Evolutionary conservation across 2,797 vertebrate species (phyloP).

Genomic region (Microchirus variegatus): DNA sequence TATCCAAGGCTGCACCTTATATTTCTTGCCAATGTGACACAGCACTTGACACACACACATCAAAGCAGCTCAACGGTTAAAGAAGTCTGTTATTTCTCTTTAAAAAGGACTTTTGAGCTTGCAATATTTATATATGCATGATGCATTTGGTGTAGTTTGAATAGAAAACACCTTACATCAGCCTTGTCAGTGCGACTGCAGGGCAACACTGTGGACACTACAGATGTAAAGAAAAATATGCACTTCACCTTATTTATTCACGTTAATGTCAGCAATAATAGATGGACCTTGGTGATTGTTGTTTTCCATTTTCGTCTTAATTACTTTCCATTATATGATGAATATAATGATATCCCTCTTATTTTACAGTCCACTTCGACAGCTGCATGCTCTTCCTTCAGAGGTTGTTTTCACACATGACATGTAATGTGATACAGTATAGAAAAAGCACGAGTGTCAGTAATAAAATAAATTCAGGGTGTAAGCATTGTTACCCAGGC

Average conservation of each 20-base stretch:
- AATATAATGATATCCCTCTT: too few relatives aligned
- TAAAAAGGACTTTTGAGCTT: conserved; percentile 21
- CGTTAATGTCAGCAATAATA: too few relatives aligned
- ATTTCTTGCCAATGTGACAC: conserved; percentile 11
- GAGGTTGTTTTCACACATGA: background rate
- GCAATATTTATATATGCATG: conserved; percentile 44
- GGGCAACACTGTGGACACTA: conserved; percentile 13
- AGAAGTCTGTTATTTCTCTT: conserved; percentile 18
- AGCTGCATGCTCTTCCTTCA: background rate
- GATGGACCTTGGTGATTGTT: too few relatives aligned
- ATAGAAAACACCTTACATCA: conserved; percentile 33
- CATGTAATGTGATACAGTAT: background rate
- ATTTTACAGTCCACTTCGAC: too few relatives aligned
- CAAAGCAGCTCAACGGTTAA: conserved; percentile 26
- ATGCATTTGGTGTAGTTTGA: conserved; percentile 18
- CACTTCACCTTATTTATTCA: background rate
- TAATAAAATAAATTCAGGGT: too few relatives aligned
- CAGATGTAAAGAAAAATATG: conserved; percentile 6
- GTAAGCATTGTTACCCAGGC: too few relatives aligned
- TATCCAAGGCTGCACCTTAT: conserved; percentile 14
- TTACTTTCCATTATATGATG: too few relatives aligned
- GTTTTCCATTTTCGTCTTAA: too few relatives aligned
- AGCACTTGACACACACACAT: conserved; percentile 20
- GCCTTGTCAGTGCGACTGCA: conserved; percentile 8
- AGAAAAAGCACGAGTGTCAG: too few relatives aligned